These are phyloP conservation scores for Upupa epops DNA, from an alignment of 2,113 vertebrate genomes.

Conservation along the genomic window DNA sequence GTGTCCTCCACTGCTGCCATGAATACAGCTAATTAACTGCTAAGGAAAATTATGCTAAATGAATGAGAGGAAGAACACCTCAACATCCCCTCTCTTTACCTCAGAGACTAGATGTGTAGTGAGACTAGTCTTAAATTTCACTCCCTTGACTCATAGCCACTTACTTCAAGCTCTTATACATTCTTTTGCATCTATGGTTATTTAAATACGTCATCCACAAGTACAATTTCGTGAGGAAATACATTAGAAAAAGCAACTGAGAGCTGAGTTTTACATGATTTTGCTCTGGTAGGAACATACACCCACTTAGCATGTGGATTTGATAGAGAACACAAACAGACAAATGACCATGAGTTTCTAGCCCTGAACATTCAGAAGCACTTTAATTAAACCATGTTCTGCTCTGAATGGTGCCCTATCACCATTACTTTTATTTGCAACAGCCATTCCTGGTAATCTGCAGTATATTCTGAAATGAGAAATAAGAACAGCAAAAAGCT, in stretches of 20 bases:
- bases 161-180: background rate
- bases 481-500: background rate
- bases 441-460: background rate
- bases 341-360: background rate
- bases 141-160: background rate
- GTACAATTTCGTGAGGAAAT: background rate
- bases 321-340: background rate
- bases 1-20: background rate
- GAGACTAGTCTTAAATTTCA: background rate
- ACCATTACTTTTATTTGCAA: background rate
- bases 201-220: background rate
- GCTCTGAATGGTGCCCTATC: background rate
- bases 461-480: background rate
- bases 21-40: background rate
- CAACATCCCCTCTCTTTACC: background rate
- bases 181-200: background rate
- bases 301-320: background rate
- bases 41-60: background rate
- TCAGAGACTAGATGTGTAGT: background rate
- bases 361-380: background rate
- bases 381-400: slow-evolving; percentile 4
- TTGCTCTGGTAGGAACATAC: background rate
- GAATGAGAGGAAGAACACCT: background rate
- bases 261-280: background rate
- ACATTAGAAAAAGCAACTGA: background rate